Evolutionary conservation across 2,888 invertebrate genomes (phyloP).

Genomic region (Dasypogon diadema): DNA sequence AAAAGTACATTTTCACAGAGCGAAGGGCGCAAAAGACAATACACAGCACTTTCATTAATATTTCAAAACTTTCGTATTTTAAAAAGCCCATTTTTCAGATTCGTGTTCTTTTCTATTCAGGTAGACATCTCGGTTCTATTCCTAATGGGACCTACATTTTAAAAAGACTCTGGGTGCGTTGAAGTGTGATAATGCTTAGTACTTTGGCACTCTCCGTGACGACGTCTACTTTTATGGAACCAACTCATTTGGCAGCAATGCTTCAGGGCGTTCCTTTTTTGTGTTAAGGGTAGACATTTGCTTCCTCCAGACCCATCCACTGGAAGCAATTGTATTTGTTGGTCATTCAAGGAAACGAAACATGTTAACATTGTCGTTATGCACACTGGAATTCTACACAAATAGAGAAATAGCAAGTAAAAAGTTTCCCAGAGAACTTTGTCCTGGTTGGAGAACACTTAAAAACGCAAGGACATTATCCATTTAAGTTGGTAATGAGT

Average conservation of each 20-base stretch:
- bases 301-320: not conserved
- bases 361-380: too few species aligned
- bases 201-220: not conserved
- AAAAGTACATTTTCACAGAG: too few species aligned
- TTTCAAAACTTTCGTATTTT: not conserved
- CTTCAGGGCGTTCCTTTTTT: not conserved
- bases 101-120: not conserved
- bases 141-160: constrained; percentile 1
- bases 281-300: not conserved
- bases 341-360: too few species aligned
- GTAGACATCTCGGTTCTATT: not conserved
- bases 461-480: not conserved
- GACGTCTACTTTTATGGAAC: not conserved
- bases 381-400: not conserved
- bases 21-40: not conserved
- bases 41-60: not conserved
- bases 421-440: not conserved
- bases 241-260: not conserved
- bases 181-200: constrained; percentile 6
- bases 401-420: not conserved
- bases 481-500: not conserved
- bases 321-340: too few species aligned
- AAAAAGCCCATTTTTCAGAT: not conserved
- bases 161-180: constrained; percentile 14
- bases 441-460: not conserved